A percentile compares a stretch with the other conserved stretches of the same genome.
Conservation (phyloP, 2,113 vertebrate species). For the Siniperca knerii region DNA sequence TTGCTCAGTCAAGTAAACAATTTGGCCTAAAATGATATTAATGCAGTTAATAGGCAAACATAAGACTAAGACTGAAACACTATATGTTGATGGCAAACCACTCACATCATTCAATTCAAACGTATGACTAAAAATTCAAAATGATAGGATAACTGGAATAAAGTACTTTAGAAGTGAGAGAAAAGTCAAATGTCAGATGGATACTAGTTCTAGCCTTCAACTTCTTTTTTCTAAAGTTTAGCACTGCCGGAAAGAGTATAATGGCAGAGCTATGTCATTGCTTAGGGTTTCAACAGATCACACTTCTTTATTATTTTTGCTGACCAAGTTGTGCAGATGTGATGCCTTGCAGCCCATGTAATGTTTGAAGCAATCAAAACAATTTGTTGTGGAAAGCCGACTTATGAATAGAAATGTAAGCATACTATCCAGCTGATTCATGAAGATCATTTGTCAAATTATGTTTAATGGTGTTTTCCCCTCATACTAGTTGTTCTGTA, state of each 20-base stretch:
- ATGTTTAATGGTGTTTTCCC: not conserved
- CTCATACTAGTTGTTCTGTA: not conserved
- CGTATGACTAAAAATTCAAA: not conserved
- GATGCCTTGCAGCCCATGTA: conserved; percentile 20
- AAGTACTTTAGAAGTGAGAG: not conserved
- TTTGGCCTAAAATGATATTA: not conserved
- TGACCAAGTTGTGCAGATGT: conserved; percentile 14
- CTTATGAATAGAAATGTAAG: not conserved
- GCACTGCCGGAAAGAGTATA: not conserved
- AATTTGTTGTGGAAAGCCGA: not conserved
- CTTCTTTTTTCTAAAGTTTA: not conserved
- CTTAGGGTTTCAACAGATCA: not conserved
- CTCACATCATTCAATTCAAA: not conserved
- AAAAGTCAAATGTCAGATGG: not conserved
- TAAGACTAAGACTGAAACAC: not conserved
- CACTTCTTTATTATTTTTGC: conserved; percentile 15
- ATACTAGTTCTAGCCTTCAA: not conserved
- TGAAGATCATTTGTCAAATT: not conserved
- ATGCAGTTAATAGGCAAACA: not conserved
- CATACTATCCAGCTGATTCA: not conserved
- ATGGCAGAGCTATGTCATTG: not conserved
- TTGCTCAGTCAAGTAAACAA: not conserved
- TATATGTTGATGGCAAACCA: conserved; percentile 4
- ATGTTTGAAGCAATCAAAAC: conserved; percentile 9
- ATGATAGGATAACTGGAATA: not conserved